phyloP scores from a whole-genome alignment of 2,113 vertebrate species.

The Phocoena phocoena region DNA sequence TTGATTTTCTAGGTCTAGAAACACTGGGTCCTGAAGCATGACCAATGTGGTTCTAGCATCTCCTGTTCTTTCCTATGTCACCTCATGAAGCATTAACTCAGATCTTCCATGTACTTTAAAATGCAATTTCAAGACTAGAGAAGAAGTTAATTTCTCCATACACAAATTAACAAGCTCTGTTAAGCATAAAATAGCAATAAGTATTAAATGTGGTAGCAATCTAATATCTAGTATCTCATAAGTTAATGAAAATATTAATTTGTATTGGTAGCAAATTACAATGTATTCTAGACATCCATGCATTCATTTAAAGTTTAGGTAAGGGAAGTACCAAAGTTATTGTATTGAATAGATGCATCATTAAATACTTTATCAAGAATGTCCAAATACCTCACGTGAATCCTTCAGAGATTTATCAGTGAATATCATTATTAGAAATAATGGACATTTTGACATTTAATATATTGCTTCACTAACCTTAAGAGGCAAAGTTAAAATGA shows the following conservation, averaged over 20 bases:
- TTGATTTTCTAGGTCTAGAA: background rate
- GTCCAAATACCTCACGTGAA: background rate
- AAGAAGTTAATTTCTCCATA: fast-evolving
- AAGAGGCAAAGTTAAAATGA: background rate
- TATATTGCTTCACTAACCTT: background rate
- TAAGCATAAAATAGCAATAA: background rate
- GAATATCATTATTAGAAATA: background rate
- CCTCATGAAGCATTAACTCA: fast-evolving
- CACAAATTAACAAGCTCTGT: background rate
- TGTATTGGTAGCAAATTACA: background rate
- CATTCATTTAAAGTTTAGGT: background rate
- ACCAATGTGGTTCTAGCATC: background rate
- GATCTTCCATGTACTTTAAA: background rate
- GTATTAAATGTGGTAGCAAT: background rate
- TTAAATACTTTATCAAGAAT: background rate
- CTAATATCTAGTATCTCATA: fast-evolving
- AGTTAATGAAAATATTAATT: fast-evolving
- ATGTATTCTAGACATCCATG: fast-evolving
- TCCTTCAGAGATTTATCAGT: background rate
- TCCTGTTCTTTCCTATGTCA: background rate
- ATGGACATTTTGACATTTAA: background rate
- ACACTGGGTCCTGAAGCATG: background rate
- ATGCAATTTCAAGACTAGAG: background rate
- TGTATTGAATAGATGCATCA: fast-evolving
- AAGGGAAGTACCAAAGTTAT: background rate